Conservation (phyloP, 2,113 vertebrate species). For the Toxotes jaculatrix region DNA sequence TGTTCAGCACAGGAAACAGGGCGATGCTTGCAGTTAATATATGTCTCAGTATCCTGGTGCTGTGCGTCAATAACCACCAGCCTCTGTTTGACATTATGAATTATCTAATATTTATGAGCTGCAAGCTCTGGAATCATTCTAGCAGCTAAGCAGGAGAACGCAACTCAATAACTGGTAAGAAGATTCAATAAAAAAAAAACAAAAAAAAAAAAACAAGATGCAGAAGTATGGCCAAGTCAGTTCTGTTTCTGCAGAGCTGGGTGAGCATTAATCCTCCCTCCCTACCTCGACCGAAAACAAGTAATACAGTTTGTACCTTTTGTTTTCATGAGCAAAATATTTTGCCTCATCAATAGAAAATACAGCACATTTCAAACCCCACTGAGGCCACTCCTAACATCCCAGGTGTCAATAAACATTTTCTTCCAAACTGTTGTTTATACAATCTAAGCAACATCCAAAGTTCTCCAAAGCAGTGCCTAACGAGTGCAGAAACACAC, state of each 20-base stretch:
- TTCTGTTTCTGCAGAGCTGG: too few species aligned
- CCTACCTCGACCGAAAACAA: not conserved
- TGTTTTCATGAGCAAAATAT: too few species aligned
- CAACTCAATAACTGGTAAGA: not conserved
- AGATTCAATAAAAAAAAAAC: not conserved
- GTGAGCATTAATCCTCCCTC: too few species aligned
- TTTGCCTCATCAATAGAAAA: too few species aligned
- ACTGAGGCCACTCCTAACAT: not conserved
- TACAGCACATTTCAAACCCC: too few species aligned
- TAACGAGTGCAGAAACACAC: too few species aligned
- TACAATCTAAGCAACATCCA: too few species aligned
- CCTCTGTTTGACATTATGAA: conserved; percentile 9
- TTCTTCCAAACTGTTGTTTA: too few species aligned
- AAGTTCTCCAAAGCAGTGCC: too few species aligned
- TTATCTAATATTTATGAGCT: conserved; percentile 6
- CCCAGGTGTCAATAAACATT: too few species aligned
- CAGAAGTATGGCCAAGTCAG: not conserved
- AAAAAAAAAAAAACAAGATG: not conserved
- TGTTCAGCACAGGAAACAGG: not conserved
- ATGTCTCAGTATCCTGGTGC: not conserved
- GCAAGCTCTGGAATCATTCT: not conserved
- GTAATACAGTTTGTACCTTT: not conserved
- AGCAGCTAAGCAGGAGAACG: not conserved
- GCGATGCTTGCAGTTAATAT: not conserved
- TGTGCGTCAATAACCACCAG: too few species aligned